Conservation (phyloP, 1,140 invertebrate genomes). For the Drosophila ercepeae region DNA sequence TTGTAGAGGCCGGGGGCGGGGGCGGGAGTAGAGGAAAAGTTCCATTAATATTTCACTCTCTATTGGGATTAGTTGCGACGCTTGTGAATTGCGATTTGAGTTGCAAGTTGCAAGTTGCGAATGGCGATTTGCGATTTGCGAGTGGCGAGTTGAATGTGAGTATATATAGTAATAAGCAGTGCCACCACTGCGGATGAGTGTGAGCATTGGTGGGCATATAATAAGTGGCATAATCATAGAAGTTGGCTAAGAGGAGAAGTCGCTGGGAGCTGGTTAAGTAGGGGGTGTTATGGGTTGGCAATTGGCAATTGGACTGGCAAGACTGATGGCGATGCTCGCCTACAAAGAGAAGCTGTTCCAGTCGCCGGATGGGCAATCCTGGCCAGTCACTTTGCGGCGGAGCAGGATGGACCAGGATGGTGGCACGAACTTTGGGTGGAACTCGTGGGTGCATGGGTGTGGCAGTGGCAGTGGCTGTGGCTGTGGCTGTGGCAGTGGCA, state of each 20-base stretch:
- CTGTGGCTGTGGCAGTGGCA: conserved; percentile 47
- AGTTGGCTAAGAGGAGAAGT: conserved; percentile 51
- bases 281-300: conserved; percentile 3
- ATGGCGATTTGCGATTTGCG: not conserved
- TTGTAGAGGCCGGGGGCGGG: conserved; percentile 60
- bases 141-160: conserved; percentile 8
- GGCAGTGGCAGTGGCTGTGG: too few relatives aligned
- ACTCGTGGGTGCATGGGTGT: conserved; percentile 3
- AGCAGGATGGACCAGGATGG: conserved; percentile 13
- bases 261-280: conserved; percentile 6
- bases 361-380: not conserved
- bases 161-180: conserved; percentile 30
- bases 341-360: not conserved
- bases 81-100: conserved; percentile 36
- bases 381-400: conserved; percentile 3
- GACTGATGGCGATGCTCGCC: too few relatives aligned
- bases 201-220: conserved; percentile 9
- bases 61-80: conserved; percentile 31
- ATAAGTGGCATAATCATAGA: conserved; percentile 41
- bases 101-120: conserved; percentile 9
- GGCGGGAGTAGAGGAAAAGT: conserved; percentile 68
- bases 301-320: too few relatives aligned
- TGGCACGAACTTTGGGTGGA: too few relatives aligned
- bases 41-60: conserved; percentile 59
- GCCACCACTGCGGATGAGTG: conserved; percentile 28